Conservation (phyloP, 2,888 invertebrate genomes). For the Ormyrus thymus region DNA sequence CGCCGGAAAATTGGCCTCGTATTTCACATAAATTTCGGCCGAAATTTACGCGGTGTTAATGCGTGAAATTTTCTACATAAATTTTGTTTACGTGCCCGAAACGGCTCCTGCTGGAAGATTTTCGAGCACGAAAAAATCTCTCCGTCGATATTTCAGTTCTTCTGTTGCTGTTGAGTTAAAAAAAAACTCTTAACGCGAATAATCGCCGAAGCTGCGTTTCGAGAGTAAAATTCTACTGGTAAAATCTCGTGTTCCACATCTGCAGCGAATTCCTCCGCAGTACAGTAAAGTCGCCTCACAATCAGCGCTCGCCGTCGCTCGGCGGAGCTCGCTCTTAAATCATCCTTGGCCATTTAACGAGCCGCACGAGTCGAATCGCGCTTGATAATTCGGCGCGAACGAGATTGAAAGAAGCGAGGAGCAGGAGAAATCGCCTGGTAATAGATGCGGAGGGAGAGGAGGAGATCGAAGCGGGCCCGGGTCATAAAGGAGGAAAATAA, state of each 20-base stretch:
- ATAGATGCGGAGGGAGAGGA: conserved; percentile 20
- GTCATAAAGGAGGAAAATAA: conserved; percentile 2
- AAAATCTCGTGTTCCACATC: conserved; percentile 5
- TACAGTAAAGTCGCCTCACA: not conserved
- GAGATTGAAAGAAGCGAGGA: conserved; percentile 22
- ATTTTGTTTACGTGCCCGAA: conserved; percentile 6
- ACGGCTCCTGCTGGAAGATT: not conserved
- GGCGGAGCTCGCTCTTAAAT: conserved; percentile 29
- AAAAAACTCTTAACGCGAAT: not conserved
- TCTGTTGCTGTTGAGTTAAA: not conserved
- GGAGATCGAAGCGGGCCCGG: not conserved
- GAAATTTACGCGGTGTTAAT: conserved; percentile 32
- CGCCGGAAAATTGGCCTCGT: conserved; percentile 33
- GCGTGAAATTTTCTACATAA: conserved; percentile 29
- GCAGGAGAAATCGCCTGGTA: conserved; percentile 3
- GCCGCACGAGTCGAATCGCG: conserved; percentile 24
- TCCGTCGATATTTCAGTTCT: too few species aligned
- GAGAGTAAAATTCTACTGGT: not conserved
- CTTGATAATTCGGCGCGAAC: conserved; percentile 23
- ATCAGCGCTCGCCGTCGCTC: not conserved
- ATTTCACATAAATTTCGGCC: conserved; percentile 21
- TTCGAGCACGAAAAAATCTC: not conserved
- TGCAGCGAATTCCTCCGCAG: not conserved
- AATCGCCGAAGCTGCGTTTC: not conserved
- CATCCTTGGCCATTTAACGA: conserved; percentile 31